phyloP scores from a whole-genome alignment of 2,797 vertebrate genomes.

The Catamblyrhynchus diadema region DNA sequence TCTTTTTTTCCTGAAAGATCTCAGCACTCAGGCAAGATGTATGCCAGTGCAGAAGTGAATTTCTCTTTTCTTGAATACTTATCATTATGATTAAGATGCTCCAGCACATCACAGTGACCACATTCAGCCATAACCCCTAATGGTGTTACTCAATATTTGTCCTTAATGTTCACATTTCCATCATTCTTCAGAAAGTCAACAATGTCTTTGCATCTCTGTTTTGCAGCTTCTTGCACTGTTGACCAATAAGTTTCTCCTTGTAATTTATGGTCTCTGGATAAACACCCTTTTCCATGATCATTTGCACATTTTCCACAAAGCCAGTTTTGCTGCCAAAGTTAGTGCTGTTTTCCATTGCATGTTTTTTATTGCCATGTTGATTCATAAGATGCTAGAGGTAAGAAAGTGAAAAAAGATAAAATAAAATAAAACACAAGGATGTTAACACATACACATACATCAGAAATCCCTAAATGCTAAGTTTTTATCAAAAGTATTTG shows the following conservation, averaged over 20 bases:
- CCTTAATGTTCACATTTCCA: constrained; percentile 77
- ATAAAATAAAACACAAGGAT: neutral
- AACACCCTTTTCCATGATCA: constrained; percentile 80
- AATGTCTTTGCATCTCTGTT: constrained; percentile 79
- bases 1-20: neutral
- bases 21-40: neutral
- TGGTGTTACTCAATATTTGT: constrained; percentile 81
- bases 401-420: neutral
- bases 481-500: neutral
- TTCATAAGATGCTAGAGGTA: constrained; percentile 72
- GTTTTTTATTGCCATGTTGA: constrained; percentile 84
- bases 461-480: neutral
- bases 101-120: constrained; percentile 80
- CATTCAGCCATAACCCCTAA: constrained; percentile 83
- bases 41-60: neutral
- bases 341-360: constrained; percentile 80
- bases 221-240: constrained; percentile 86
- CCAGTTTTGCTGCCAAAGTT: constrained; percentile 81
- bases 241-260: constrained; percentile 86
- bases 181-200: constrained; percentile 80
- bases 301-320: constrained; percentile 77
- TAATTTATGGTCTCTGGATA: constrained; percentile 82
- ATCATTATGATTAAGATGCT: constrained; percentile 84
- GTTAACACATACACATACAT: neutral
- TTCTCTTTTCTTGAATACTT: constrained; percentile 2